Base-by-base conservation (phyloP, 2,888 invertebrate species). In the Chloroclystis v-ata region DNA sequence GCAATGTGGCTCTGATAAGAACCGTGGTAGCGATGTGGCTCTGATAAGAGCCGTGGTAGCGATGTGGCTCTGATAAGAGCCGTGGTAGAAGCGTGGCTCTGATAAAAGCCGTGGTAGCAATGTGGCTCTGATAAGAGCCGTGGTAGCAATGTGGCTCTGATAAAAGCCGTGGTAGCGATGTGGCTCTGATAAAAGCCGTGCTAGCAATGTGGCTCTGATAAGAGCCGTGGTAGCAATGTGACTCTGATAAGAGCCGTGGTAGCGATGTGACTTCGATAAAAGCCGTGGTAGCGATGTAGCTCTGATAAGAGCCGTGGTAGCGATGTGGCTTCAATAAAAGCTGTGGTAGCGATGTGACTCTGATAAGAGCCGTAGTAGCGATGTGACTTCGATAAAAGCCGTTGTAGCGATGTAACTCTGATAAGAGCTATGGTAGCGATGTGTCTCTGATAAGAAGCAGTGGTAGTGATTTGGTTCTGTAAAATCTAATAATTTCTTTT, bases 1-100 rank as follows among this genome's bases (percentile, higher is more conserved):
- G 12, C 28, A 24, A 11, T 30, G 37, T 5, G 10, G 29, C 43
- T 30, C 43, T 37, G 37, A 37, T n/a, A 43, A 43, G 43, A 13
- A 12, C 43, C 12, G 9, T 28, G 33, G 26, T 11, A 4, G 20
- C 20, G 20, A 20, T 20, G 5, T 2, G 20, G 20, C 20, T 20
- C 20, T 20, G 10, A 29, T 20, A 10, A 0, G 11, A 33, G 14
- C 26, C 26, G 14, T 37, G 26, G 37, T 10, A n/a, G 13, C 24
- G 14, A 10, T 25, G 29, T 1, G 20, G 37, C 43, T 29, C 43
- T 37, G 37, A 37, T 8, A 26, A 12, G 9, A n/a, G 32, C 32
- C 25, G 37, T 26, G 26, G 26, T 13, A 13, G 9, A 5, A 13
- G 13, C 5, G 13, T 5, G 37, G 32, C 32, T 14, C 32, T 32